phyloP scores from a whole-genome alignment of 1,140 invertebrate genomes.

The Cepaea nemoralis region DNA sequence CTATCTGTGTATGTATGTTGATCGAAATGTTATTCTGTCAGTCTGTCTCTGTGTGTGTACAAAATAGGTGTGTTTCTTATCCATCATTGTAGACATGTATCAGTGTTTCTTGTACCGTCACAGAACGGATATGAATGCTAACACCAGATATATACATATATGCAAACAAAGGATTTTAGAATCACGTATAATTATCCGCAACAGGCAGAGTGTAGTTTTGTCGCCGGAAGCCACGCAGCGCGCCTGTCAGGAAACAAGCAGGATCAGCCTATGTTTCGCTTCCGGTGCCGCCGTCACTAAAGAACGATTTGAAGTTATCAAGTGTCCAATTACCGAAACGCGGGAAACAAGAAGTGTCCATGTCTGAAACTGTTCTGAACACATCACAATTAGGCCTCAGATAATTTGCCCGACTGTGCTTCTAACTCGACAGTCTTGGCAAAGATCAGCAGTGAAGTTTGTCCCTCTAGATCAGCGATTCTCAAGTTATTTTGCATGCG shows the following conservation, averaged over 20 bases:
- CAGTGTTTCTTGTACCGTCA: too few species aligned
- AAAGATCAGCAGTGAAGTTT: slow-evolving; percentile 17
- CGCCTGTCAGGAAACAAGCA: slow-evolving; percentile 43
- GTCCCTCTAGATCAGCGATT: too few species aligned
- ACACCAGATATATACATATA: background rate
- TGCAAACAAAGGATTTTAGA: background rate
- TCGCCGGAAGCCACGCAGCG: slow-evolving; percentile 4
- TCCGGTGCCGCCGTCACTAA: slow-evolving; percentile 27
- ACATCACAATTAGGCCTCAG: slow-evolving; percentile 32
- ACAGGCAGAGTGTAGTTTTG: background rate
- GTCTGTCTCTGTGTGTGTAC: too few species aligned
- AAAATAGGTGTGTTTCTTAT: too few species aligned
- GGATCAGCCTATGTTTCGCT: slow-evolving; percentile 30
- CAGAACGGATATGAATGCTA: background rate
- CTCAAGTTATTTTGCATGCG: too few species aligned
- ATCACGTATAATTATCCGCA: background rate
- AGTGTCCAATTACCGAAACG: slow-evolving; percentile 39
- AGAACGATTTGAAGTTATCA: slow-evolving; percentile 27
- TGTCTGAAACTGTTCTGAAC: slow-evolving; percentile 33
- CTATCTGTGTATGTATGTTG: too few species aligned
- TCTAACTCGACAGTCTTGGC: background rate
- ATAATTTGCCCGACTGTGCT: slow-evolving; percentile 22
- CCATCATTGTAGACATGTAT: too few species aligned
- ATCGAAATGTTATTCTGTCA: too few species aligned
- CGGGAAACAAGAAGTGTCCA: slow-evolving; percentile 18